These are phyloP conservation scores for Dendroctonus ponderosae DNA, from an alignment of 1,140 invertebrate species.

Conservation along the genomic window DNA sequence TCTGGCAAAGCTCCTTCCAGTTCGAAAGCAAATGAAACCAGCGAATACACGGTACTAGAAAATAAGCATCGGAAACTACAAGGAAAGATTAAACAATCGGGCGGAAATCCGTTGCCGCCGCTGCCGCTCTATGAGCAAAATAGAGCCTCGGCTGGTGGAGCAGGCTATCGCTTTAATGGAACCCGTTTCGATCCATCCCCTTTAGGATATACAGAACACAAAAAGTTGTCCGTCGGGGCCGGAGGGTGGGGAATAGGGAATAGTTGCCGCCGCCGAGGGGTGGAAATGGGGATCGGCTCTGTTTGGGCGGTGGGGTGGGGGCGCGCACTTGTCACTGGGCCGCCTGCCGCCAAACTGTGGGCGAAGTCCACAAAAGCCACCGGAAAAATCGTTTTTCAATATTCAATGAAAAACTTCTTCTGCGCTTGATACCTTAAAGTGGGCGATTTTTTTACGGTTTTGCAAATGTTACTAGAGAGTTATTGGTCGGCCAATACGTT, in stretches of 20 bases:
- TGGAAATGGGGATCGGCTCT: conserved; percentile 33
- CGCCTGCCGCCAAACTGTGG: conserved; percentile 28
- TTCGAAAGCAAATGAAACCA: neutral
- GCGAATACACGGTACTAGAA: conserved; percentile 2
- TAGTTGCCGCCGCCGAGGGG: conserved; percentile 32
- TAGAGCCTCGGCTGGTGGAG: neutral
- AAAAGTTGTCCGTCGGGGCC: conserved; percentile 49
- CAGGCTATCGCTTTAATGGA: conserved; percentile 31
- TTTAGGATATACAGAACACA: conserved; percentile 50
- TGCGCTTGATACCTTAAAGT: no score
- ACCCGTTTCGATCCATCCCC: conserved; percentile 36
- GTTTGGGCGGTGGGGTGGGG: conserved; percentile 27
- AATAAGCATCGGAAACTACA: conserved; percentile 32
- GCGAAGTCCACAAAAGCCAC: neutral
- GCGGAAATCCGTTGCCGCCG: conserved; percentile 26
- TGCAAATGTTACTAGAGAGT: no score
- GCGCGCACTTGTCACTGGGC: conserved; percentile 48
- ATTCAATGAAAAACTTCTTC: no score
- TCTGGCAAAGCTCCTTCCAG: neutral
- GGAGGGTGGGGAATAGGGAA: conserved; percentile 31
- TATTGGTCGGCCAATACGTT: no score
- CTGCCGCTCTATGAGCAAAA: neutral
- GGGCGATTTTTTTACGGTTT: no score
- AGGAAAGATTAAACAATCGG: conserved; percentile 31
- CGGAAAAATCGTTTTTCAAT: no score